Base-by-base conservation (phyloP, 2,888 invertebrate genomes). In the Smittia aterrima region DNA sequence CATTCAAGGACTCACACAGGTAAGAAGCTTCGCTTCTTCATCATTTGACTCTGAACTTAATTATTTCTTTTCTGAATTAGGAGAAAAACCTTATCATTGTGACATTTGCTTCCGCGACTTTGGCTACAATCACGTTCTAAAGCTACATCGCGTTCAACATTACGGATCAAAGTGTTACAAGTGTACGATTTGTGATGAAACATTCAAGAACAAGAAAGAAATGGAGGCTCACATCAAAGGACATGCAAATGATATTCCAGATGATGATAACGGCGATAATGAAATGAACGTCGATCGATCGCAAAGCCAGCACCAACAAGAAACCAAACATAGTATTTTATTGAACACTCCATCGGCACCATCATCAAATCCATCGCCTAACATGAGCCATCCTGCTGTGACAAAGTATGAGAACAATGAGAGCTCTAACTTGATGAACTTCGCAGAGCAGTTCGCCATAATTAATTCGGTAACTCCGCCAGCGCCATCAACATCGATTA, bases 131-230 rank as follows among this genome's bases (percentile, higher is more conserved):
- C 95, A 95, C 81, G 95, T 95, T 2, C 84, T 95, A 75, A 95
- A 95, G 82, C 84, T 95, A 74, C 95, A 95, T 81, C 90, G 92
- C 77, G 94, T 95, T 40, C 93, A 94, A 78, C 95, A 95, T 82
- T 94, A 92, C 78, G 95, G 95, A 0, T 92, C 95, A 80, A 93
- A 95, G 79, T 93, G 95, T 76, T 95, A 95, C 84, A 93, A 95
- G 79, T 95, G 95, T 82, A 95, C 94, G 1, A 90, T 95, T 24
- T 95, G 95, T 82, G 92, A 94, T 79, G 92, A 93, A 78, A 95
- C 94, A 0, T 95, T 95, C 80, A 93, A 90, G 79, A 94, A 92
- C 25, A 95, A 95, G 82, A 95, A 95, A 80, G 90, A 91, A 77
- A 92, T 95, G 92, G 95, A 95, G 81, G 88, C 91, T 16, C 95